Conservation (phyloP, 2,113 vertebrate genomes). For the Eudyptes chrysolophus region DNA sequence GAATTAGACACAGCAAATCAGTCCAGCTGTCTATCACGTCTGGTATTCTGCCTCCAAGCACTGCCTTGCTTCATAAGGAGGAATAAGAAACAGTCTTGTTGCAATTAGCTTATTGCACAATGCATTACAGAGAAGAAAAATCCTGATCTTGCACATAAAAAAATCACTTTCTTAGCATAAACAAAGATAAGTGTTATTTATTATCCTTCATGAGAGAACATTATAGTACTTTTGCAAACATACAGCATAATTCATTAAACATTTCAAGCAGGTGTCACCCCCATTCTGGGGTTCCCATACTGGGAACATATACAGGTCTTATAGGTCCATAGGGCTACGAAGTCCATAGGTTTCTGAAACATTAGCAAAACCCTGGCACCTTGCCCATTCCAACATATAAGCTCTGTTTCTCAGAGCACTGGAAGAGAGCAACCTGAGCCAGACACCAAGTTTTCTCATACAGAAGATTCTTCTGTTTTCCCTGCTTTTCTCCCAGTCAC, state of each 20-base stretch:
- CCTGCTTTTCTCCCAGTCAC: background rate
- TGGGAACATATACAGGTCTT: background rate
- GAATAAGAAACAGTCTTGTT: background rate
- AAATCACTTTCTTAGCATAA: background rate
- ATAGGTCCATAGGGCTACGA: background rate
- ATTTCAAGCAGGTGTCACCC: background rate
- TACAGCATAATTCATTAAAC: background rate
- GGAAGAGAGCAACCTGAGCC: background rate
- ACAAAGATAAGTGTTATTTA: background rate
- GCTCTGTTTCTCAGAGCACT: background rate
- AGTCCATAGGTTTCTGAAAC: background rate
- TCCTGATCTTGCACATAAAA: background rate
- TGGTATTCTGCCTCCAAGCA: constrained; percentile 51
- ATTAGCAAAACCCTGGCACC: background rate
- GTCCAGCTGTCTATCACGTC: constrained; percentile 11
- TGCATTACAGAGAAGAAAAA: constrained; percentile 4
- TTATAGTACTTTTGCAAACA: background rate
- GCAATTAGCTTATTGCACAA: constrained; percentile 28
- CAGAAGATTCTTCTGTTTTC: background rate
- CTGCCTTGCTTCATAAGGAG: background rate
- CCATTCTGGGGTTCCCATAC: background rate
- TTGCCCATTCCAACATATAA: background rate
- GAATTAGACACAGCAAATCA: constrained; percentile 18
- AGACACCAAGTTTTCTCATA: background rate
- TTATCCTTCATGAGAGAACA: background rate